Base-by-base conservation (phyloP, 2,888 invertebrate genomes). In the Agriotes lineatus region DNA sequence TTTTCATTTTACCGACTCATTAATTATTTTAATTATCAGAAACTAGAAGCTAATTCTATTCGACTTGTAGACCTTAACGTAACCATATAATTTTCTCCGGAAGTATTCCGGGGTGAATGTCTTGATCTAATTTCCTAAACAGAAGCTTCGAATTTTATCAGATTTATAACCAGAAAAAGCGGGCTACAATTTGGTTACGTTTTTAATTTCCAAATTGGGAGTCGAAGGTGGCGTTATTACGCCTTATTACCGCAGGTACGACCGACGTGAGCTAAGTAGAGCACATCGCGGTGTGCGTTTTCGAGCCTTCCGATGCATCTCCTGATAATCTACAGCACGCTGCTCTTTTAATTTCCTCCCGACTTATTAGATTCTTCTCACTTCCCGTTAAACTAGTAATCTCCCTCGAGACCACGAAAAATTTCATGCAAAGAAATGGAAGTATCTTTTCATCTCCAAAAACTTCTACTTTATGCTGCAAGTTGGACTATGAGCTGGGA, bases 271-370 rank as follows among this genome's bases (percentile, higher is more conserved):
- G 48, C 19, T 48, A 48, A 48, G 48, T 48, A 48, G 12, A 20
- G 48, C 48, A 48, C 22, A 48, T 22, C 48, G 22, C 48, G 52
- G 33, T 18, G 52, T 52, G 52, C 52, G 33, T 52, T 48, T 59
- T 48, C 22, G 35, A 37, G 35, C 42, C 12, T 56, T 35, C 48
- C 50, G 56, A 44, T 44, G 65, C 58, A 65, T 37, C 50, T 64
- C 14, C 48, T 66, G 73, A 73, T 73, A 69, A 71, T 71, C 69
- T 64, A 62, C 25, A 63, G 50, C 69, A 69, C 60, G 69, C 67
- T 64, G 65, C 64, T 71, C 71, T 71, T 73, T 71, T 73, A 73
- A 73, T 73, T 73, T 73, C 71, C 73, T 69, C 58, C 50, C 59
- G 42, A 59, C 64, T 72, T 72, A 72, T 72, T 72, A 72, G 69